Base-by-base conservation (phyloP, 2,888 invertebrate species). In the Nesidiocoris tenuis region DNA sequence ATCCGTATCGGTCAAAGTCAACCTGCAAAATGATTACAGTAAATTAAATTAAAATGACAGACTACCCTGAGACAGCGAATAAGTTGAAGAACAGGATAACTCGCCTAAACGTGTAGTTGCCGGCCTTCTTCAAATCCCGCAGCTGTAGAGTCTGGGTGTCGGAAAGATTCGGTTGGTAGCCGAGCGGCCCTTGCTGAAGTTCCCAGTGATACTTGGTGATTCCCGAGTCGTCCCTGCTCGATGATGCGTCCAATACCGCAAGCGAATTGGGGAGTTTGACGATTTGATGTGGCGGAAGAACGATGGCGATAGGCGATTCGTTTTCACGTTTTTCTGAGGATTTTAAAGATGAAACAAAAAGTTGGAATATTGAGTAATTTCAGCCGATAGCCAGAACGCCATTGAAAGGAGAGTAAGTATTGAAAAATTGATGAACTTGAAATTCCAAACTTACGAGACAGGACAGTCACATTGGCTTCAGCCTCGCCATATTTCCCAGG, bases 171-270 rank as follows among this genome's bases (percentile, higher is more conserved):
- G 94, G 91, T 81, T 93, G 91, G 84, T 94, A 95, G 19, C 93
- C 93, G 77, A 92, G 87, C 0, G 97, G 97, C 0, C 95, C 94
- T 75, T 91, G 90, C 54, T 93, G 92, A 39, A 95, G 85, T 83
- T 96, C 96, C 97, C 97, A 98, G 82, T 93, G 93, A 90, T 94
- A 97, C 0, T 90, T 89, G 79, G 91, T 88, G 78, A 96, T 86
- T 77, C 83, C 84, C 74, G 85, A 85, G 81, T 88, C 87, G 82
- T 87, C 92, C 55, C 87, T 89, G 81, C 93, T 93, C 0, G 91
- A 83, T 0, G 88, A 88, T 59, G 90, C 97, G 84, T 97, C 97
- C 24, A 98, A 87, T 24, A 97, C 93, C 0, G 95, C 94, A 61
- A 91, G 92, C 0, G 92, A 92, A 80, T 94, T 96, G 0, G 96